Evolutionary conservation across 2,888 invertebrate genomes (phyloP).

Genomic region (Odontomyia ornata): DNA sequence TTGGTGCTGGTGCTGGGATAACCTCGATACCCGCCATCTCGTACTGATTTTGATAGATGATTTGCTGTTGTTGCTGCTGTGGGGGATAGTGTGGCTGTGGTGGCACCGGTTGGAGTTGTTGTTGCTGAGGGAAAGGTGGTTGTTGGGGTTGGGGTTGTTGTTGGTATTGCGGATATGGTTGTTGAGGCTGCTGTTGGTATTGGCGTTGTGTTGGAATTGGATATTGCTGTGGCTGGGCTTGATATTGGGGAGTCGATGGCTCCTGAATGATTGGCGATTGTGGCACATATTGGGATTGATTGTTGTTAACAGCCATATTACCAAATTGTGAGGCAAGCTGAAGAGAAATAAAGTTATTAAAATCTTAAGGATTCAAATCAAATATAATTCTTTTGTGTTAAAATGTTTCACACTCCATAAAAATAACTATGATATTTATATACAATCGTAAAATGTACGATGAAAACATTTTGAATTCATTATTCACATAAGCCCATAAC

Average conservation of each 20-base stretch:
- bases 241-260: constrained; percentile 60
- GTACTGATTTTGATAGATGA: constrained; percentile 64
- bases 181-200: constrained; percentile 56
- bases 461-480: too few species aligned
- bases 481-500: too few species aligned
- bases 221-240: constrained; percentile 57
- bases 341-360: constrained; percentile 2
- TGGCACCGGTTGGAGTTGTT: constrained; percentile 51
- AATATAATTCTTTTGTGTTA: too few species aligned
- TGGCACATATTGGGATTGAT: constrained; percentile 57
- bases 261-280: constrained; percentile 62
- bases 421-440: too few species aligned
- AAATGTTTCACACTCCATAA: too few species aligned
- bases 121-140: constrained; percentile 42
- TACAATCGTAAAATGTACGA: too few species aligned
- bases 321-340: constrained; percentile 60
- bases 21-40: constrained; percentile 57
- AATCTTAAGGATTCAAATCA: too few species aligned
- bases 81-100: constrained; percentile 46
- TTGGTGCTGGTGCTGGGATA: constrained; percentile 47
- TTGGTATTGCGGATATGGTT: constrained; percentile 58
- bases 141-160: constrained; percentile 53
- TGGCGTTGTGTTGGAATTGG: constrained; percentile 61
- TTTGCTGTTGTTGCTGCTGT: constrained; percentile 56
- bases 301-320: constrained; percentile 58